A percentile compares a stretch with the other conserved stretches of the same genome.
These are phyloP conservation scores for Maconellicoccus hirsutus DNA, from an alignment of 1,140 invertebrate genomes.

Conservation along the genomic window DNA sequence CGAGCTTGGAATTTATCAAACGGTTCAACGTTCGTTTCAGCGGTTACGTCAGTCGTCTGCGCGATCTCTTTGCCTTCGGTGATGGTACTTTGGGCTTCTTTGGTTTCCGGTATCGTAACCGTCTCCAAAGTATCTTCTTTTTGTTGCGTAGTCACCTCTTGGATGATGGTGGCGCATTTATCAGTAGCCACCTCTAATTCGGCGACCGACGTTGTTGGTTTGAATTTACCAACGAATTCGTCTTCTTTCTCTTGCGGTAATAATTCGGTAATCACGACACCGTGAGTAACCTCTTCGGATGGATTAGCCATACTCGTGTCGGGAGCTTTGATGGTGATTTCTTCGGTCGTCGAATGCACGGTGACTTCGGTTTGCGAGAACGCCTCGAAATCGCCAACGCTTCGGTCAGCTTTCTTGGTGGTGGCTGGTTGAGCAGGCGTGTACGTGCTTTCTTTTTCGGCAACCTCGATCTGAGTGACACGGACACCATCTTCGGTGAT, in stretches of 20 bases:
- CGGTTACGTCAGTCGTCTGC: slow-evolving; percentile 12
- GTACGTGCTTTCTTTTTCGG: slow-evolving; percentile 30
- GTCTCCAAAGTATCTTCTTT: slow-evolving; percentile 33
- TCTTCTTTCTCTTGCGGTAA: slow-evolving; percentile 21
- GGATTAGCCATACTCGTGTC: slow-evolving; percentile 28
- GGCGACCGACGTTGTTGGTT: neutral
- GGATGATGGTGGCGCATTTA: slow-evolving; percentile 29
- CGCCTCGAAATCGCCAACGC: slow-evolving; percentile 28
- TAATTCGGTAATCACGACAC: neutral
- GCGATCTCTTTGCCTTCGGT: slow-evolving; percentile 9
- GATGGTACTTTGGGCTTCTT: slow-evolving; percentile 34
- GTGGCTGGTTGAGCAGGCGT: slow-evolving; percentile 24
- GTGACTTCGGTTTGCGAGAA: slow-evolving; percentile 29
- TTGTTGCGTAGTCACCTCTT: slow-evolving; percentile 34
- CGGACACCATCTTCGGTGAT: slow-evolving; percentile 28
- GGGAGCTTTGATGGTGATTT: slow-evolving; percentile 28
- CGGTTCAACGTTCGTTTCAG: neutral
- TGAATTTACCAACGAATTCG: slow-evolving; percentile 23
- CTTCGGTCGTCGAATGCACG: slow-evolving; percentile 29
- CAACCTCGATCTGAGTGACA: slow-evolving; percentile 25
- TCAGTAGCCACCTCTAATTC: slow-evolving; percentile 3
- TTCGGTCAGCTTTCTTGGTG: slow-evolving; percentile 28
- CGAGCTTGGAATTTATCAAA: neutral
- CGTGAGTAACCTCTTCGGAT: slow-evolving; percentile 22
- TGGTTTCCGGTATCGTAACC: slow-evolving; percentile 30